These are phyloP conservation scores for Caenorhabditis drosophilae DNA, from an alignment of 2,888 invertebrate species.

Conservation along the genomic window DNA sequence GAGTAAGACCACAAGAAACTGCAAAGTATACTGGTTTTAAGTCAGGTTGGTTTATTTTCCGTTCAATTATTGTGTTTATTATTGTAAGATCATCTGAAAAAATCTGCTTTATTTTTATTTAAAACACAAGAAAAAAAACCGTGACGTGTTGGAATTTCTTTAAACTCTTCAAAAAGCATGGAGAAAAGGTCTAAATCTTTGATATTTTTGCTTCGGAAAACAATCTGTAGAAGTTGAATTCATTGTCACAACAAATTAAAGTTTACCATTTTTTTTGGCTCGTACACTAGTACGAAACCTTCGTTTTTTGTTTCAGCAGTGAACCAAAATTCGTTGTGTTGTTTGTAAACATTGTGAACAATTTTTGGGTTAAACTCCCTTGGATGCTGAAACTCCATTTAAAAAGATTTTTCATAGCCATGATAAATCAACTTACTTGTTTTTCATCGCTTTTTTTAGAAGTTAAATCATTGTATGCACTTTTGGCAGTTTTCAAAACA, in stretches of 20 bases:
- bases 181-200: constrained; percentile 2
- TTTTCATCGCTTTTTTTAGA: neutral
- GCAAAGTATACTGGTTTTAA: neutral
- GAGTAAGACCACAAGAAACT: neutral
- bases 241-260: neutral
- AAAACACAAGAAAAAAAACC: neutral
- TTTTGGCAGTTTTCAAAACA: neutral
- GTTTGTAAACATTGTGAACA: neutral
- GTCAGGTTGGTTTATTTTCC: neutral
- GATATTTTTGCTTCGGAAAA: neutral
- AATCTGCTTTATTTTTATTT: neutral
- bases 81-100: constrained; percentile 3
- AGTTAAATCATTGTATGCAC: neutral
- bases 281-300: neutral
- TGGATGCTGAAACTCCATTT: neutral
- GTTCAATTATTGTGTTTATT: neutral
- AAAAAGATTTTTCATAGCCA: no score
- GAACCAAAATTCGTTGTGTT: neutral
- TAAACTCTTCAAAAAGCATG: neutral
- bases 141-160: neutral
- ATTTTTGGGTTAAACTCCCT: neutral
- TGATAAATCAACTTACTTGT: no score
- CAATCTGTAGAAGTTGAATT: neutral
- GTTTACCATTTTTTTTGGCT: neutral
- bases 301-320: constrained; percentile 5